phyloP scores from a whole-genome alignment of 1,140 invertebrate species.

The Scaptomyza pallida region DNA sequence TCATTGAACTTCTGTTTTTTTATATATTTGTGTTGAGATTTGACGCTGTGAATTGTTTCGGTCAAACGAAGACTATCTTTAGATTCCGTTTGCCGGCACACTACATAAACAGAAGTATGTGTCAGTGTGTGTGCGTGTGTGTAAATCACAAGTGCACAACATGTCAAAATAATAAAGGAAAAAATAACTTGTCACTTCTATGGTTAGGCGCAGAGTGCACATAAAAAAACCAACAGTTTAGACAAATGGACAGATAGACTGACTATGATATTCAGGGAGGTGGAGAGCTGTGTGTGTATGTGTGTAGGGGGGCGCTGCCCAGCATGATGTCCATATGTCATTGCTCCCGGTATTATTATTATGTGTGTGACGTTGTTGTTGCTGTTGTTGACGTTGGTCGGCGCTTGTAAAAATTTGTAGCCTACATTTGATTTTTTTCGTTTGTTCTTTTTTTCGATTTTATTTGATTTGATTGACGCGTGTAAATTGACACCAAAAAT shows the following conservation, averaged over 20 bases:
- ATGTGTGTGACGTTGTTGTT: background rate
- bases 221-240: conserved; percentile 35
- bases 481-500: conserved; percentile 66
- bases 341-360: conserved; percentile 58
- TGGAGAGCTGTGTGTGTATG: no score
- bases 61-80: conserved; percentile 52
- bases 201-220: conserved; percentile 45
- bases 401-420: conserved; percentile 61
- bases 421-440: conserved; percentile 57
- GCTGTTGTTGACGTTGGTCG: conserved; percentile 29
- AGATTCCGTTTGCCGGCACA: conserved; percentile 38
- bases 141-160: conserved; percentile 56
- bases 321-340: conserved; percentile 53
- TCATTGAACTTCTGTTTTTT: conserved; percentile 58
- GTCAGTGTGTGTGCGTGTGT: conserved; percentile 31
- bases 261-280: conserved; percentile 3
- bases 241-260: conserved; percentile 40
- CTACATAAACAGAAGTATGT: background rate
- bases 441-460: conserved; percentile 27
- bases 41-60: conserved; percentile 48
- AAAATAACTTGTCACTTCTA: conserved; percentile 64
- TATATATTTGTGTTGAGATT: conserved; percentile 40
- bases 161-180: conserved; percentile 67
- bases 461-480: conserved; percentile 41
- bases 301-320: background rate